Evolutionary conservation across 2,888 invertebrate species (phyloP).

Genomic region (Phlogophora meticulosa): DNA sequence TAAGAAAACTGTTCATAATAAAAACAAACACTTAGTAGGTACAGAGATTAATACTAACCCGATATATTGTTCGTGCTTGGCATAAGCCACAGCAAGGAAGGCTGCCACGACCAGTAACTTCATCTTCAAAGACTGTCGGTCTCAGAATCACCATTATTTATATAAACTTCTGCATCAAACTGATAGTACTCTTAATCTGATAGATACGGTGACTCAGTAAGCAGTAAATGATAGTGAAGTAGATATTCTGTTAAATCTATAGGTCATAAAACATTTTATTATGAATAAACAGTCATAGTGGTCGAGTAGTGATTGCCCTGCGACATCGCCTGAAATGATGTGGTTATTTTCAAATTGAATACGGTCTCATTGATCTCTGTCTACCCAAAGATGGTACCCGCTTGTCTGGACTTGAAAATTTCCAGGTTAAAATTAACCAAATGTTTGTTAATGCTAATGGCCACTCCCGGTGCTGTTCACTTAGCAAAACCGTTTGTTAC

Average conservation of each 20-base stretch:
- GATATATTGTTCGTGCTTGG: slow-evolving; percentile 81
- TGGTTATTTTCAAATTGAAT: no score
- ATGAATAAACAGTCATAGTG: not conserved
- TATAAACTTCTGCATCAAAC: slow-evolving; percentile 10
- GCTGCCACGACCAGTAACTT: slow-evolving; percentile 50
- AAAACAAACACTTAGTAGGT: not conserved
- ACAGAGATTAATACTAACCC: slow-evolving; percentile 72
- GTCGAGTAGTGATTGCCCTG: not conserved
- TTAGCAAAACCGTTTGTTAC: no score
- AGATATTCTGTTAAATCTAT: slow-evolving; percentile 13
- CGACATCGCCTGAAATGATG: not conserved
- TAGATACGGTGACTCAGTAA: slow-evolving; percentile 31
- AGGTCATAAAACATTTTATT: slow-evolving; percentile 13
- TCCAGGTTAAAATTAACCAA: no score
- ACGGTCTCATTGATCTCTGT: no score
- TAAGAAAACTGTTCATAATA: not conserved
- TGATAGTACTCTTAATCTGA: slow-evolving; percentile 41
- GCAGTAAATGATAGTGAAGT: slow-evolving; percentile 4
- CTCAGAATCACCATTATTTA: not conserved
- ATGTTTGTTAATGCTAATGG: no score
- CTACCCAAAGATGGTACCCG: no score
- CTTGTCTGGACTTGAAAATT: no score
- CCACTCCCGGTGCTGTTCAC: no score
- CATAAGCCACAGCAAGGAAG: slow-evolving; percentile 73
- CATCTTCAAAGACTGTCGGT: slow-evolving; percentile 7